Evolutionary conservation across 2,113 vertebrate species (phyloP).

Genomic region (Haemorhous mexicanus): DNA sequence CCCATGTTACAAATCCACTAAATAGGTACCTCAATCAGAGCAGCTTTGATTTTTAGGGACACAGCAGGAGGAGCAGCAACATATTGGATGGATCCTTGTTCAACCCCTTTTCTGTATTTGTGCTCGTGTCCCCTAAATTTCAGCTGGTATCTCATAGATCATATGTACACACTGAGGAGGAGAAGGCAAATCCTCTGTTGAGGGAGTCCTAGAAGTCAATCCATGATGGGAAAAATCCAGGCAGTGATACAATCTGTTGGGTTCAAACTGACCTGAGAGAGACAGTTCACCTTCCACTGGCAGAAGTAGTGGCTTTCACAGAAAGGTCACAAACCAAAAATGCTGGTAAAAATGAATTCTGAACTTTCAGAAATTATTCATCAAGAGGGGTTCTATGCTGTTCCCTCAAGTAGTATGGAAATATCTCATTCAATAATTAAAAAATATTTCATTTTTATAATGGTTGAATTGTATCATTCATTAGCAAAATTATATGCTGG

Average conservation of each 20-base stretch:
- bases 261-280: not conserved
- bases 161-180: not conserved
- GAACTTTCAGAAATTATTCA: not conserved
- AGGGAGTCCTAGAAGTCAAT: not conserved
- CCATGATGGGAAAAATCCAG: not conserved
- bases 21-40: not conserved
- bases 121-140: not conserved
- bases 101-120: not conserved
- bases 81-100: not conserved
- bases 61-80: not conserved
- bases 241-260: no score
- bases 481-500: conserved; percentile 12
- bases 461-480: not conserved
- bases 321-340: not conserved
- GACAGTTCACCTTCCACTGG: not conserved
- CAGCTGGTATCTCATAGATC: not conserved
- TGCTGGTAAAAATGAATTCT: not conserved
- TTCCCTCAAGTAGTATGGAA: not conserved
- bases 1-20: not conserved
- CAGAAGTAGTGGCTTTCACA: not conserved
- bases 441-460: not conserved
- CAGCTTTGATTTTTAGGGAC: not conserved
- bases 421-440: not conserved
- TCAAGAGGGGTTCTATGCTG: not conserved
- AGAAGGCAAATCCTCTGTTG: not conserved